Conservation (phyloP, 2,888 invertebrate species). For the Drosophila diplacantha region DNA sequence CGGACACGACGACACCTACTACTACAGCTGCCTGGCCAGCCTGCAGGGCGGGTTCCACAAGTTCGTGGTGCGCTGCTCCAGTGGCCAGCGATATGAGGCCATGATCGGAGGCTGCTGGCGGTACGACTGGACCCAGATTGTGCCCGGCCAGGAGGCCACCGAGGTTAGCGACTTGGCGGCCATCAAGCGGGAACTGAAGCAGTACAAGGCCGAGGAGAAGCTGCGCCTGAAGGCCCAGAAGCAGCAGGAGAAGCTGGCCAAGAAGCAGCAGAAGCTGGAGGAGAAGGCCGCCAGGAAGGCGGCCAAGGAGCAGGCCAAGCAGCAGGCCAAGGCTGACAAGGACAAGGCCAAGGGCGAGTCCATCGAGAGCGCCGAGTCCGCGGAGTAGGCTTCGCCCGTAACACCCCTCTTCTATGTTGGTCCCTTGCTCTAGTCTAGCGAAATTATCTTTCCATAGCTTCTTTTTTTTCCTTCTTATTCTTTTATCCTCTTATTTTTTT, state of each 20-base stretch:
- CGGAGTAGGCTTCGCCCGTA: constrained; percentile 19
- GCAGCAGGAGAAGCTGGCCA: constrained; percentile 54
- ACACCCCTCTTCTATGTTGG: constrained; percentile 48
- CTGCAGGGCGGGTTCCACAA: constrained; percentile 57
- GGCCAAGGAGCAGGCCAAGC: constrained; percentile 63
- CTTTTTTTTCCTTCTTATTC: constrained; percentile 5
- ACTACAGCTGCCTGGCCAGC: constrained; percentile 61
- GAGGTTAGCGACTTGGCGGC: constrained; percentile 57
- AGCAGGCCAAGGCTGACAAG: constrained; percentile 51
- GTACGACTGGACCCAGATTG: constrained; percentile 52
- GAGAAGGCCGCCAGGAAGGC: constrained; percentile 66
- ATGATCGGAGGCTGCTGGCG: constrained; percentile 61
- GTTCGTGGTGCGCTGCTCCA: constrained; percentile 64
- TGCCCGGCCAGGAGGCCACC: constrained; percentile 37
- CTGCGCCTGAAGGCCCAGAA: constrained; percentile 60
- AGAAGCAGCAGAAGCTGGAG: constrained; percentile 62
- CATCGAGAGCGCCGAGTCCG: constrained; percentile 23
- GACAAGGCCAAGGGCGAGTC: constrained; percentile 31
- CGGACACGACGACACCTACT: constrained; percentile 55
- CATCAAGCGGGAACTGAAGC: constrained; percentile 64
- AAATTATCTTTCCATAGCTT: constrained; percentile 22
- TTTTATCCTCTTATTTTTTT: constrained; percentile 6
- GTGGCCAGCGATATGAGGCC: constrained; percentile 57
- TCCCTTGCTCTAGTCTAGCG: constrained; percentile 48
- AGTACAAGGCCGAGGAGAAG: constrained; percentile 63